Evolutionary conservation across 2,797 vertebrate species (phyloP), one percentile per base, ranked within the genome.

Genomic region (Podarcis lilfordi): DNA sequence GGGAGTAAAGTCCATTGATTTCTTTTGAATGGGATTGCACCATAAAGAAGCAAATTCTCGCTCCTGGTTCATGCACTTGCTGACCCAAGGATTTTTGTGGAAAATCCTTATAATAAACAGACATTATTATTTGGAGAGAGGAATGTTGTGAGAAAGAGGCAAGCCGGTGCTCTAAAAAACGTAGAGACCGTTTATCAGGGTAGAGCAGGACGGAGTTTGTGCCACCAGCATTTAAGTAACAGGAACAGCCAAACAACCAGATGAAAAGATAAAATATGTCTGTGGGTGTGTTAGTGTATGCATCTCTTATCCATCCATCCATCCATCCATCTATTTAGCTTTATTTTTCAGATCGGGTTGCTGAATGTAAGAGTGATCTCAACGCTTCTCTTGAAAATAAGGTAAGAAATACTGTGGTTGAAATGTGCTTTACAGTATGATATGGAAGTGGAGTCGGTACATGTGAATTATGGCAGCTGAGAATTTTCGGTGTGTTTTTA

Each of bases 311-410:
- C 50, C 50, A 55, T 55, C 50, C 50, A 55, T 50, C 45, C 45
- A 40, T 8, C 40, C 43, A 55, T 4, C 13, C 50, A 55, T 15
- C 50, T 55, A 55, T 55, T 55, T 55, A 55, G 50, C 50, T 55
- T 55, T 89, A 69, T 95, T 96, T 96, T 96, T 84, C 94, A 97
- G 96, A 37, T 45, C 35, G 64, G 84, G 89, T 40, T 72, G 84
- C 87, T 3, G 91, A 94, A 94, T 88, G 72, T 84, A 78, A 68
- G 82, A 88, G 82, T 23, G 76, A 3, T 90, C 76, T 89, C 77
- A 8, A 13, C 84, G 87, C 43, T 84, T 84, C 91, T 88, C 59
- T 32, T 92, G 89, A 93, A 91, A 94, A 88, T 0, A 2, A 94
- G 91, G 95, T 94, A 71, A 84, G 86, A 77, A 72, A 80, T 92